Evolutionary conservation across 2,113 vertebrate species (phyloP), one percentile per base, ranked within the genome.

Genomic region (Lichenostomus cassidix): DNA sequence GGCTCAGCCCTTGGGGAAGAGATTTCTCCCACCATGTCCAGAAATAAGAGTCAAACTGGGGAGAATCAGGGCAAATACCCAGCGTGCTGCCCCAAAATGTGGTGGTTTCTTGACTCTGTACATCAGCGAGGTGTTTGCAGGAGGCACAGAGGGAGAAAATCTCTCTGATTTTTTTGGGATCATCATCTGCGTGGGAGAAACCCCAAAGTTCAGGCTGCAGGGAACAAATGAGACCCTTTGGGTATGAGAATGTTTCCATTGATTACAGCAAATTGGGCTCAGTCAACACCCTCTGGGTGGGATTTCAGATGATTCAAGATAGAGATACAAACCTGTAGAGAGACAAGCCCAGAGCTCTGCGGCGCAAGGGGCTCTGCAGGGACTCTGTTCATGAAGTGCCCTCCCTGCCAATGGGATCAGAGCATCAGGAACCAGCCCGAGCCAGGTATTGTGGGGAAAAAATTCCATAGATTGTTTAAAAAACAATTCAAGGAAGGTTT

Each of bases 81-180:
- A 58, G 9, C 0, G 0, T 1, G 3, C 20, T 53, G 58, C 12
- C 31, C 20, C 1, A 60, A 71, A 46, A 29, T 3, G 11, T 9
- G 8, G 2, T 2, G 2, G 47, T 59, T 33, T 28, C 73, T 64
- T 42, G 17, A 1, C 41, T 64, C 19, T 23, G 56, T 31, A n/a
- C 1, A 1, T 0, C 1, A 33, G 24, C 17, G 78, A 91, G 0
- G 0, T 2, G 0, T 56, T 44, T 60, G 60, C 1, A 5, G 78
- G n/a, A 73, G 39, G 23, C 0, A 1, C 5, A 1, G 49, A 62
- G 16, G 63, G 37, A 62, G 46, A 24, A 19, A 42, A 83, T 28
- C 39, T 12, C 46, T 78, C 47, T 35, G 33, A 69, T 49, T 25
- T 68, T 71, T 70, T 52, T 28, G 55, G 86, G 77, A 86, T 77